These are phyloP conservation scores for Otolemur crassicaudatus DNA, from an alignment of 2,797 vertebrate species.

Conservation along the genomic window DNA sequence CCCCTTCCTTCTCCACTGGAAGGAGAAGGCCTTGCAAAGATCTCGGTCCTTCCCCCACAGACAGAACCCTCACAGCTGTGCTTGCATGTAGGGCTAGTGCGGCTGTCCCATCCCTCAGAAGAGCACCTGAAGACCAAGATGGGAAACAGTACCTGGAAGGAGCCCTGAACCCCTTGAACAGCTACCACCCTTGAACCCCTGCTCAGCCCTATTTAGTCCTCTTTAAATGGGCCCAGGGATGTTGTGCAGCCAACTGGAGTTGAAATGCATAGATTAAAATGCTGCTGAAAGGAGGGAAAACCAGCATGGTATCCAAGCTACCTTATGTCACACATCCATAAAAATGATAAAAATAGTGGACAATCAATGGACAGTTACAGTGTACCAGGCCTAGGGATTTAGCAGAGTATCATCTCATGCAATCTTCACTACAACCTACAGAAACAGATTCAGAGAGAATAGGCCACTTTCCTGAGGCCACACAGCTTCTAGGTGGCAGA, in stretches of 20 bases:
- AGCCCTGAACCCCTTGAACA: background rate
- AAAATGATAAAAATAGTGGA: background rate
- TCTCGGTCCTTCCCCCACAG: background rate
- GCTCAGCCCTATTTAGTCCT: background rate
- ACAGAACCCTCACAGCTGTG: background rate
- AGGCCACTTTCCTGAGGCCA: background rate
- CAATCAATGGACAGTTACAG: background rate
- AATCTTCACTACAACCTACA: background rate
- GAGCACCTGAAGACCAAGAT: background rate
- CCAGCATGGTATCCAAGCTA: background rate
- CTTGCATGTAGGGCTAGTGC: background rate
- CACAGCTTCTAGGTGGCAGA: background rate
- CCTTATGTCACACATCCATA: background rate
- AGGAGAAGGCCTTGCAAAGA: background rate
- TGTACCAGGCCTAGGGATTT: background rate
- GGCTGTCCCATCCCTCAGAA: background rate
- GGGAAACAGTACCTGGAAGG: background rate
- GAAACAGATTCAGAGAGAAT: slow-evolving; percentile 34
- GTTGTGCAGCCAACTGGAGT: background rate
- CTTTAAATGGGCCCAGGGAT: background rate
- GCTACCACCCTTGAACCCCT: background rate
- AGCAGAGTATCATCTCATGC: background rate
- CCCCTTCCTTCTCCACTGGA: background rate
- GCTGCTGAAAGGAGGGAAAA: background rate
- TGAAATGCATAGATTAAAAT: background rate